Percentiles rank a stretch among this genome's conserved stretches.
phyloP scores from a whole-genome alignment of 2,888 invertebrate genomes.

The Anodontia alba region DNA sequence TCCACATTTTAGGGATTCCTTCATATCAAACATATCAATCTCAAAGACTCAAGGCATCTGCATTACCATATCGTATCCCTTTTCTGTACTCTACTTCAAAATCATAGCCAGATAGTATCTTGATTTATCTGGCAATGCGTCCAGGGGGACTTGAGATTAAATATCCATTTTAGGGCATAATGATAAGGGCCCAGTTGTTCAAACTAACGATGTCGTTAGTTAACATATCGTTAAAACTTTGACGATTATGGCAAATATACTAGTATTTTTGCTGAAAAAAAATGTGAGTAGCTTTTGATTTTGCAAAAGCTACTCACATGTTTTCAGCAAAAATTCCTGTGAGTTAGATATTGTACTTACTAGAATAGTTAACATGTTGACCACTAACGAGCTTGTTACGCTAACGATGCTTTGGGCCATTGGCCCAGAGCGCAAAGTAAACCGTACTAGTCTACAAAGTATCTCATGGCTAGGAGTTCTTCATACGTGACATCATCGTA shows the following conservation, averaged over 20 bases:
- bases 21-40: conserved; percentile 31
- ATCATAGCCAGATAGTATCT: conserved; percentile 22
- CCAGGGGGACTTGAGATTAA: conserved; percentile 24
- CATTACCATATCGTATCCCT: conserved; percentile 22
- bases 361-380: too few species aligned
- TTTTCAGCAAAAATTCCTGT: too few species aligned
- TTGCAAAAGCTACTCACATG: too few species aligned
- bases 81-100: conserved; percentile 20
- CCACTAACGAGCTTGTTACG: too few species aligned
- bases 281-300: too few species aligned
- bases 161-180: conserved; percentile 8
- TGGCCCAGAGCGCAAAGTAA: too few species aligned
- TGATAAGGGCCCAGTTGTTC: too few species aligned
- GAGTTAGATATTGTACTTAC: too few species aligned
- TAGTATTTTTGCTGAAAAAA: too few species aligned
- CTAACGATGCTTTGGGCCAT: too few species aligned
- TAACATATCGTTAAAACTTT: conserved; percentile 24
- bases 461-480: conserved; percentile 22
- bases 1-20: conserved; percentile 7
- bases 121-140: conserved; percentile 26
- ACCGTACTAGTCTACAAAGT: conserved; percentile 28
- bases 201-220: too few species aligned
- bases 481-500: conserved; percentile 29
- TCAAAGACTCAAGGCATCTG: conserved; percentile 24
- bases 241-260: conserved; percentile 12